phyloP scores from a whole-genome alignment of 2,113 vertebrate genomes.

The Amia ocellicauda region DNA sequence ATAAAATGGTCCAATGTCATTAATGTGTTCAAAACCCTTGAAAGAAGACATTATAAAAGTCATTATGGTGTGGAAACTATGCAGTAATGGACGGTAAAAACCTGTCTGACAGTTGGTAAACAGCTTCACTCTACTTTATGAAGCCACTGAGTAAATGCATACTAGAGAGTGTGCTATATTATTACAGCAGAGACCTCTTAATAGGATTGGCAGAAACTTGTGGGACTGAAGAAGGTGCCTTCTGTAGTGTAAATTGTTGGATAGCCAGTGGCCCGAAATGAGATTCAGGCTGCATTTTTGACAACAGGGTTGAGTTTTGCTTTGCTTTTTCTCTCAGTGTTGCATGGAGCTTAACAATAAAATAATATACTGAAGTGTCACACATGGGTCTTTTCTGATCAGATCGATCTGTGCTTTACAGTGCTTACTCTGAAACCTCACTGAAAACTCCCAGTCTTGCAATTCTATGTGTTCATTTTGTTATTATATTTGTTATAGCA shows the following conservation, averaged over 20 bases:
- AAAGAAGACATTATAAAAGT: not conserved
- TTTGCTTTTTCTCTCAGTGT: not conserved
- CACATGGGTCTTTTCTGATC: too few species aligned
- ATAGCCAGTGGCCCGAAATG: slow-evolving; percentile 1
- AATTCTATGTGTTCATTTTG: not conserved
- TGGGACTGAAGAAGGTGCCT: not conserved
- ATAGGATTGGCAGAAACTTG: not conserved
- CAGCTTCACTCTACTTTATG: slow-evolving; percentile 4
- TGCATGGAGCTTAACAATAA: not conserved
- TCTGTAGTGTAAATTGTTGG: not conserved
- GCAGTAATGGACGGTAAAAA: slow-evolving; percentile 1
- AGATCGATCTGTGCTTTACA: too few species aligned
- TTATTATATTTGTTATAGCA: too few species aligned
- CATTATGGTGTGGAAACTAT: not conserved
- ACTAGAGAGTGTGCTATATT: not conserved
- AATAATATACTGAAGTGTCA: not conserved
- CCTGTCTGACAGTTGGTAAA: not conserved
- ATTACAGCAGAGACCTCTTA: slow-evolving; percentile 13
- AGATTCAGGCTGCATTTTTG: not conserved
- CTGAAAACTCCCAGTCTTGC: too few species aligned
- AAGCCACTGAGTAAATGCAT: slow-evolving; percentile 3
- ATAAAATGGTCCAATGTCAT: not conserved
- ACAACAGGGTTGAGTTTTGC: not conserved
- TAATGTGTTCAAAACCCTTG: not conserved
- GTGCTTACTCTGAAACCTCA: too few species aligned